phyloP scores from a whole-genome alignment of 2,113 vertebrate species.

The Rostratula benghalensis region DNA sequence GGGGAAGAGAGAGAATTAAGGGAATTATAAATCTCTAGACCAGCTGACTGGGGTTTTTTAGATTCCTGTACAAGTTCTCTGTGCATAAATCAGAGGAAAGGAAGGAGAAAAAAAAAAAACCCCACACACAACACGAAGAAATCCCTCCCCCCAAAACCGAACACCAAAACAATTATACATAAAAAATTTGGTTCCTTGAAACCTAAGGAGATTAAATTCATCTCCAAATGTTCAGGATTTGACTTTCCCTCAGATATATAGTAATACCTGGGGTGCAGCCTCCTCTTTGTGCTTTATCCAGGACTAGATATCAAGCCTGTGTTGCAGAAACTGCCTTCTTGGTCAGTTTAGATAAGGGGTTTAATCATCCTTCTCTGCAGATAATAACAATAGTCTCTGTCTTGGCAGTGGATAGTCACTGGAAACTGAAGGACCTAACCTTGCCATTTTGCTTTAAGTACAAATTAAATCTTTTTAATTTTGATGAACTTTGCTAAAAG shows the following conservation, averaged over 20 bases:
- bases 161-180: neutral
- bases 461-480: neutral
- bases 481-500: neutral
- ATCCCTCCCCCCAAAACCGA: neutral
- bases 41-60: accelerated
- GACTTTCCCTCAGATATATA: neutral
- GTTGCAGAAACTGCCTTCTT: neutral
- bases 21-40: neutral
- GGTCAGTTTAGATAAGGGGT: neutral
- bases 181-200: neutral
- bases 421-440: neutral
- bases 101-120: too few species aligned
- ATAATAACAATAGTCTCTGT: neutral
- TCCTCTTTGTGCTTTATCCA: neutral
- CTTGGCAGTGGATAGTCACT: neutral
- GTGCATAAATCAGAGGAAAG: neutral
- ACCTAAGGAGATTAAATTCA: neutral
- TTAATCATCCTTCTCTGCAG: neutral
- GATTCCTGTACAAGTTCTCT: neutral
- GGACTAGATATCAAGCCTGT: neutral
- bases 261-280: neutral
- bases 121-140: neutral
- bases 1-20: too few species aligned
- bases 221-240: neutral
- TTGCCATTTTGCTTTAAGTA: neutral